A percentile compares a stretch with the other conserved stretches of the same genome.
phyloP scores from a whole-genome alignment of 2,888 invertebrate species.

The Punctoribates punctum region DNA sequence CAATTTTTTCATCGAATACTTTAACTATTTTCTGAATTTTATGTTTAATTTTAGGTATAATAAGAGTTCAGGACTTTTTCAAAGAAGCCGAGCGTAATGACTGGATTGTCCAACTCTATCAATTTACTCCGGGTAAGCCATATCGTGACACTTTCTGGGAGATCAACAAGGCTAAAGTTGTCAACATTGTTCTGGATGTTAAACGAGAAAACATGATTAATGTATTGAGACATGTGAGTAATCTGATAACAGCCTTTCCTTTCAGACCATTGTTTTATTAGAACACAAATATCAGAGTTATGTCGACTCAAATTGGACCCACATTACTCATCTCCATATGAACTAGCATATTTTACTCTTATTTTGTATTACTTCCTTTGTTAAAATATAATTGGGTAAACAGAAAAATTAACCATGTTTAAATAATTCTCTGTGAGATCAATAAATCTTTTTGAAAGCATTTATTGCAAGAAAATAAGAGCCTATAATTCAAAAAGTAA shows the following conservation, averaged over 20 bases:
- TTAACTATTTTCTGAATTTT: background rate
- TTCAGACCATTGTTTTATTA: background rate
- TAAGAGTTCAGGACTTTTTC: constrained; percentile 49
- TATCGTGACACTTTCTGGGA: constrained; percentile 49
- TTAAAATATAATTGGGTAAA: no score
- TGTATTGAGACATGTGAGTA: constrained; percentile 48
- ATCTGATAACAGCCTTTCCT: background rate
- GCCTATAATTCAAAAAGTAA: no score
- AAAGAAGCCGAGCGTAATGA: constrained; percentile 48
- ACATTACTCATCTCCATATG: no score
- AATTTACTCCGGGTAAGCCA: constrained; percentile 47
- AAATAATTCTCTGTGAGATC: no score
- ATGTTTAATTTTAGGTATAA: constrained; percentile 48
- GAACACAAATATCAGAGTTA: no score
- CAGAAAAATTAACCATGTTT: no score
- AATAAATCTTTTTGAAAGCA: no score
- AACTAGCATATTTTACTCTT: no score
- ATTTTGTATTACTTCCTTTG: no score
- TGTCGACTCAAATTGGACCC: no score
- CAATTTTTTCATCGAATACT: background rate
- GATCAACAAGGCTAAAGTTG: constrained; percentile 45
- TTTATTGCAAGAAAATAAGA: no score
- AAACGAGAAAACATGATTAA: constrained; percentile 48
- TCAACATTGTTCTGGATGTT: constrained; percentile 48
- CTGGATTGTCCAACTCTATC: constrained; percentile 49